phyloP scores from a whole-genome alignment of 2,888 invertebrate genomes.

The Dryobotodes eremita region DNA sequence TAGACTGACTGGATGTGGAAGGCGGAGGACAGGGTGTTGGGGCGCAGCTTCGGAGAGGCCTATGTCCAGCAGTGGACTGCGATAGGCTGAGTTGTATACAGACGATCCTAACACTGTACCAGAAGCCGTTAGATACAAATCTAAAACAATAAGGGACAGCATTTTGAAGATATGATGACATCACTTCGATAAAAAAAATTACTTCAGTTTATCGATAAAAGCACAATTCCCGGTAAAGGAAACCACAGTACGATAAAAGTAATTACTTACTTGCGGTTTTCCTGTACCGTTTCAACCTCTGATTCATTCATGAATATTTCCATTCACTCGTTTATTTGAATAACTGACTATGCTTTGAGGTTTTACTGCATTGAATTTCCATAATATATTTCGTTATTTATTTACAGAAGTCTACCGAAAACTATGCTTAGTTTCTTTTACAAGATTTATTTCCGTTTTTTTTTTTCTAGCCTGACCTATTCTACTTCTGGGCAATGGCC shows the following conservation, averaged over 20 bases:
- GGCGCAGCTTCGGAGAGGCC: too few relatives aligned
- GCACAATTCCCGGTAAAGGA: constrained; percentile 4
- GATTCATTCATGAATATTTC: constrained; percentile 45
- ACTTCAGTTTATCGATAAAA: neutral
- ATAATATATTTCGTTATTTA: neutral
- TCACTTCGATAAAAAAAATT: neutral
- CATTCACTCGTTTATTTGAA: constrained; percentile 14
- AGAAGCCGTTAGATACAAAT: neutral
- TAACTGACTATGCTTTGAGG: neutral
- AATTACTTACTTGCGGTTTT: constrained; percentile 44
- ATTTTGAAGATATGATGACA: neutral
- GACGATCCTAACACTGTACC: neutral
- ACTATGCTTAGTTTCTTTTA: neutral
- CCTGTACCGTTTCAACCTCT: constrained; percentile 34
- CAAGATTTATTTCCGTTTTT: neutral
- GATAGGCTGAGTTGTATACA: too few relatives aligned
- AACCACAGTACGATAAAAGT: constrained; percentile 44
- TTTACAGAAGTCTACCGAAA: neutral
- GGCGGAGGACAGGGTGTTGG: too few relatives aligned
- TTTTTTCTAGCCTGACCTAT: too few relatives aligned
- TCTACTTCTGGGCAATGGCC: too few relatives aligned
- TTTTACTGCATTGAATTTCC: neutral
- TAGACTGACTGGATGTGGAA: too few relatives aligned
- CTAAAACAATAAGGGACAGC: neutral
- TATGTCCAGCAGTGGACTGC: too few relatives aligned